phyloP scores from a whole-genome alignment of 2,797 vertebrate genomes.

The Balearica regulorum region DNA sequence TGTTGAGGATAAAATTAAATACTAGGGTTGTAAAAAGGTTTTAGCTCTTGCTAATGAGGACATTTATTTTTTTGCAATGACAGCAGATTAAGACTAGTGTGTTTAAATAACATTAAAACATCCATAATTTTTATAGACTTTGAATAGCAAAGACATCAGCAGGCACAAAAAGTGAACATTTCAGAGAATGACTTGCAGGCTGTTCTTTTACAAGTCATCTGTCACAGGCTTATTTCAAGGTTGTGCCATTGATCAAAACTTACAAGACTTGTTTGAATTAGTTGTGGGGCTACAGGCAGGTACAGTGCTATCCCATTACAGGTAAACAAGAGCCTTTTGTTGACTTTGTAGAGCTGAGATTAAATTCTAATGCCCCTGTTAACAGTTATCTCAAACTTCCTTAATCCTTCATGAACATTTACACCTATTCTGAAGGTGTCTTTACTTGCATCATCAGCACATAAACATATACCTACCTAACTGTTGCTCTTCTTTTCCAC shows the following conservation, averaged over 20 bases:
- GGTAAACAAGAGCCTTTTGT: background rate
- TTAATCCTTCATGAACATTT: background rate
- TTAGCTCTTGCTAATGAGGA: constrained; percentile 12
- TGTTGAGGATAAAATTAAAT: constrained; percentile 23
- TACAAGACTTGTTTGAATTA: background rate
- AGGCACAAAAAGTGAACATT: background rate
- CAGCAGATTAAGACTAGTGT: background rate
- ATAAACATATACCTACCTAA: background rate
- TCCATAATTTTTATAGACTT: constrained; percentile 7
- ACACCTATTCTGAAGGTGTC: background rate
- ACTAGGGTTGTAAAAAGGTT: background rate
- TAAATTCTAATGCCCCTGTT: background rate
- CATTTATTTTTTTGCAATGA: background rate
- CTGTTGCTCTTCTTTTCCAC: background rate
- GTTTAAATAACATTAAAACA: constrained; percentile 42
- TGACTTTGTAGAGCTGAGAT: background rate
- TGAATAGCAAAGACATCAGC: background rate
- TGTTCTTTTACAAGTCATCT: background rate
- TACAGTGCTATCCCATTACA: background rate
- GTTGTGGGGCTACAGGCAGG: background rate
- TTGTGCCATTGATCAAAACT: background rate
- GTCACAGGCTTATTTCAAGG: background rate
- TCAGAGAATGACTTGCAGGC: background rate
- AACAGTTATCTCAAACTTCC: background rate
- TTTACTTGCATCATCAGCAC: background rate